Base-by-base conservation (phyloP, 2,888 invertebrate species). In the Allolobophora icterica region DNA sequence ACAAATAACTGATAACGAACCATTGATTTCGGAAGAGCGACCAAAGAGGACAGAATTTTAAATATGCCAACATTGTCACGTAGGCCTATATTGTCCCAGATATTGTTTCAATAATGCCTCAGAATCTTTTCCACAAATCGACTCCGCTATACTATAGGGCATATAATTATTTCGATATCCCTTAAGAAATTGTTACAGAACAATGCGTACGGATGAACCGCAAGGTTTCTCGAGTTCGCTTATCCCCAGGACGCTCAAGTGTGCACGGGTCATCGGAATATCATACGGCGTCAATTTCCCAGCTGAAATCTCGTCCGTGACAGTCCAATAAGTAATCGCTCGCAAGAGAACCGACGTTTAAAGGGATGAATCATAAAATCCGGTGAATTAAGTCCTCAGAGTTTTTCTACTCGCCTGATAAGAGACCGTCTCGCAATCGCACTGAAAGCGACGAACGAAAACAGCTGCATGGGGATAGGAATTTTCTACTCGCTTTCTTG, bases 341-440 rank as follows among this genome's bases (percentile, higher is more conserved):
- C 71, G 8, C 71, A 71, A 71, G 71, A 71, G 71, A 71, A 52
- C 52, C 52, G 71, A 71, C 71, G 71, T 71, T 71, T 71, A n/a
- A 71, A 71, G n/a, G n/a, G 71, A 71, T 11, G 71, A n/a, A 71
- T 71, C 71, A 17, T n/a, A 71, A 13, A 71, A 71, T n/a, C 42
- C 52, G 24, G 52, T 52, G 24, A 4, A 52, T 24, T 52, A 52
- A 52, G 24, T 52, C 71, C 71, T 71, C 71, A 3, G 71, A 30
- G 71, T n/a, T 71, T 71, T 71, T 71, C n/a, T n/a, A 71, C n/a
- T n/a, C 71, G n/a, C n/a, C 71, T 13, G 71, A 71, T 71, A 71
- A 71, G 71, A 71, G n/a, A n/a, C 71, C 30, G 71, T n/a, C 1
- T 30, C 1, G n/a, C 30, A 71, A 71, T 71, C 71, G 71, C 71